Base-by-base conservation (phyloP, 2,888 invertebrate genomes). In the Chaitophorus viminalis region DNA sequence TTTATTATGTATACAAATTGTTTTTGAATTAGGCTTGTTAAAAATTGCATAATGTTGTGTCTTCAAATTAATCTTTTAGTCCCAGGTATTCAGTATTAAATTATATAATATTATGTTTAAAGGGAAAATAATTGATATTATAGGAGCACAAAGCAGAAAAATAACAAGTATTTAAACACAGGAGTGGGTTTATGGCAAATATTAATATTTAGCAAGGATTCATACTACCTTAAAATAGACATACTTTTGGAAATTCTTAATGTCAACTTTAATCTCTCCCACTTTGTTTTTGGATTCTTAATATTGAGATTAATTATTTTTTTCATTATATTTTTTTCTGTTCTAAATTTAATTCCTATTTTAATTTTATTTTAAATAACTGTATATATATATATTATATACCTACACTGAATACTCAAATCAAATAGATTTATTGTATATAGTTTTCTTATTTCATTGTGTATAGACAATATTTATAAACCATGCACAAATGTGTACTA, bases 21-120 rank as follows among this genome's bases (percentile, higher is more conserved):
- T 65, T 81, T 81, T 65, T 75, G 60, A 74, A 75, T 36, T 77
- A 52, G 31, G 46, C 52, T 87, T 81, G 74, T 87, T 87, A 60
- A 31, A 60, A 79, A 86, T 86, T 46, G 54, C 39, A 70, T 54
- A 46, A 18, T 87, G 46, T 60, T 81, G 79, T 46, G 75, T 79
- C n/a, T 87, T 65, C 29, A 60, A 60, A 29, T 70, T 36, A 81
- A 87, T 74, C 9, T 31, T 78, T 81, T 81, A 60, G 81, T 75
- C 36, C 65, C 81, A 60, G 87, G 60, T 81, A 74, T 87, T 87
- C 74, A 81, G 81, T 87, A 87, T 87, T 87, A 87, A 81, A 75
- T 39, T 46, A 60, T 87, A 72, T 79, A n/a, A n/a, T n/a, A 21
- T 36, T 33, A 39, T 74, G 18, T 84, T 33, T 75, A 82, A 72